Conservation (phyloP, 2,113 vertebrate species). For the Corythoichthys intestinalis region DNA sequence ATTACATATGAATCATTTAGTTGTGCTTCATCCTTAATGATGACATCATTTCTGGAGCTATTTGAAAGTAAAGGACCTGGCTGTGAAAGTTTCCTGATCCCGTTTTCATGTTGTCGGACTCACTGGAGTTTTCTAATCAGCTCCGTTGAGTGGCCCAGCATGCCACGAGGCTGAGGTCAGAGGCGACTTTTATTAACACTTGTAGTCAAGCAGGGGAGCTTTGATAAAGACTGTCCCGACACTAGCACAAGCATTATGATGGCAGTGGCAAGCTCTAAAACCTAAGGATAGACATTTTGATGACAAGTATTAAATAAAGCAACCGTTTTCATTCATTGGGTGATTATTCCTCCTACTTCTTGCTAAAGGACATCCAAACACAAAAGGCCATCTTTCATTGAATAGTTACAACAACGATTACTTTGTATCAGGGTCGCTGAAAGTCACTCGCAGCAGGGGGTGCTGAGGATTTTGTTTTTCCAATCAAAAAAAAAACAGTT, state of each 20-base stretch:
- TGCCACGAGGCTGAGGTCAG: conserved; percentile 60
- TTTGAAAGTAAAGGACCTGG: conserved; percentile 7
- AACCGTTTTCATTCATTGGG: background rate
- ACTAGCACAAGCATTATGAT: conserved; percentile 20
- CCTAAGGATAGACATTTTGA: background rate
- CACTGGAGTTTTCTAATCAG: conserved; percentile 42
- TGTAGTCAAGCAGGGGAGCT: conserved; percentile 40
- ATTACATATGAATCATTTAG: conserved; percentile 1
- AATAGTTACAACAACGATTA: background rate
- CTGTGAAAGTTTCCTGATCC: conserved; percentile 7
- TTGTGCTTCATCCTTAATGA: background rate
- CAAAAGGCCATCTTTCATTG: background rate
- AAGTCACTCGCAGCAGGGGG: no score
- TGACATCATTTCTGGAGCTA: background rate
- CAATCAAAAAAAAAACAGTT: no score
- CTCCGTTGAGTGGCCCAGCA: conserved; percentile 46
- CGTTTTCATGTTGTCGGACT: conserved; percentile 20
- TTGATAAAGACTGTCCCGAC: conserved; percentile 45
- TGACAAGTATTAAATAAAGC: background rate
- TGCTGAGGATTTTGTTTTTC: no score
- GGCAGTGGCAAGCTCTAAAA: background rate
- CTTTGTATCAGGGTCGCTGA: background rate
- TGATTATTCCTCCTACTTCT: background rate
- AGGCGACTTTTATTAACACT: conserved; percentile 47
- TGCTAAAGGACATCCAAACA: background rate